A percentile compares a stretch with the other conserved stretches of the same genome.
phyloP scores from a whole-genome alignment of 2,888 invertebrate species.

The Trichopria drosophilae region DNA sequence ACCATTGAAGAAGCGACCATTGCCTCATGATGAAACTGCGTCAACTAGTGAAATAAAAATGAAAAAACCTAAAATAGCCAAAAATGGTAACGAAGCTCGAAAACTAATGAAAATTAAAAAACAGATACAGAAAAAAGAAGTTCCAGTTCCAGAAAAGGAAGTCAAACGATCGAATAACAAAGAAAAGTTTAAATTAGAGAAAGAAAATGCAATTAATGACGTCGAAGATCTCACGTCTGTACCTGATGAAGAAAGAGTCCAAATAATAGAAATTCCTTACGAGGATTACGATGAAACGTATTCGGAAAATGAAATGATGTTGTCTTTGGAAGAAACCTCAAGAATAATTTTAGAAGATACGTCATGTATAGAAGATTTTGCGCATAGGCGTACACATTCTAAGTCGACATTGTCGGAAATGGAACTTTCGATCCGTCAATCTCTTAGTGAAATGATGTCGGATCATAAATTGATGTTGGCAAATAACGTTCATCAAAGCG shows the following conservation, averaged over 20 bases:
- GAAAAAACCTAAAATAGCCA: conserved; percentile 71
- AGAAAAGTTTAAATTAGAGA: conserved; percentile 4
- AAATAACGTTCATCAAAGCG: conserved; percentile 3
- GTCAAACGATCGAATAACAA: conserved; percentile 32
- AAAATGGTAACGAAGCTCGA: conserved; percentile 69
- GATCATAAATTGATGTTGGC: conserved; percentile 35
- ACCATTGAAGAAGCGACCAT: conserved; percentile 51
- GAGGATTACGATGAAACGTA: conserved; percentile 54
- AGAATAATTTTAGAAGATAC: conserved; percentile 48
- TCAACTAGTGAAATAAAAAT: conserved; percentile 51
- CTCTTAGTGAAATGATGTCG: conserved; percentile 46
- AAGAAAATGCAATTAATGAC: conserved; percentile 22
- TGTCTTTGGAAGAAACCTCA: conserved; percentile 48
- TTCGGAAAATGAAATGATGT: conserved; percentile 46
- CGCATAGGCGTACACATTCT: conserved; percentile 29
- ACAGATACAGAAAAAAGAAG: conserved; percentile 66
- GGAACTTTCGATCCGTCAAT: conserved; percentile 47
- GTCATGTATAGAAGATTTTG: conserved; percentile 34
- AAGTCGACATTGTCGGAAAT: conserved; percentile 47
- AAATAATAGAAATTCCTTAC: conserved; percentile 53
- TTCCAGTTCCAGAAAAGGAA: conserved; percentile 63
- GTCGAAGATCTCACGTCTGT: conserved; percentile 41
- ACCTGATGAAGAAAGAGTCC: conserved; percentile 55
- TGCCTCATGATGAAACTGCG: conserved; percentile 36
- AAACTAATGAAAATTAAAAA: conserved; percentile 70